Evolutionary conservation across 2,797 vertebrate genomes (phyloP).

Genomic region (Channallabes apus): DNA sequence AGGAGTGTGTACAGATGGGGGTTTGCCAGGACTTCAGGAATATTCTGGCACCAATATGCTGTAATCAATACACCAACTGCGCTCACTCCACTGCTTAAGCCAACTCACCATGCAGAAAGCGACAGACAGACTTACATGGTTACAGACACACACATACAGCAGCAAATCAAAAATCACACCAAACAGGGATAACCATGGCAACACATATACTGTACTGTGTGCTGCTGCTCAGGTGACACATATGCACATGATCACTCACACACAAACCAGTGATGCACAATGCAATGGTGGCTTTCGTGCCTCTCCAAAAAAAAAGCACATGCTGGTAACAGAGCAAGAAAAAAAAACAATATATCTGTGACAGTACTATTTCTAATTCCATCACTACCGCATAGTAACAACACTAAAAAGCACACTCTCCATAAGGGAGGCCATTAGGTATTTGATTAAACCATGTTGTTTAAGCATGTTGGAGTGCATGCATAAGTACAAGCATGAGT

Average conservation of each 20-base stretch:
- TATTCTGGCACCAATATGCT: slow-evolving; percentile 34
- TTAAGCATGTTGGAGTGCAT: neutral
- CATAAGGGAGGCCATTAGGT: neutral
- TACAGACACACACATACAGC: slow-evolving; percentile 30
- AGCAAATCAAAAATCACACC: slow-evolving; percentile 26
- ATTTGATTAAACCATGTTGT: neutral
- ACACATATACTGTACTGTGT: slow-evolving; percentile 23
- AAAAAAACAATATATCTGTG: neutral
- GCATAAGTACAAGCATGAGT: neutral
- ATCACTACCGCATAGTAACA: neutral
- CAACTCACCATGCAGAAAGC: slow-evolving; percentile 3
- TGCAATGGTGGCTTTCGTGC: neutral
- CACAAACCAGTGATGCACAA: slow-evolving; percentile 2
- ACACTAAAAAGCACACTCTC: neutral
- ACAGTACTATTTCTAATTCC: neutral
- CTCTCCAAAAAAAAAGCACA: neutral
- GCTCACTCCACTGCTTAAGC: slow-evolving; percentile 2
- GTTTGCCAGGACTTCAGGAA: slow-evolving; percentile 41
- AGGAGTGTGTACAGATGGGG: slow-evolving; percentile 18
- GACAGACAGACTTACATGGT: slow-evolving; percentile 9
- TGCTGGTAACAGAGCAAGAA: neutral
- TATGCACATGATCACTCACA: neutral
- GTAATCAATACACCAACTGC: slow-evolving; percentile 6
- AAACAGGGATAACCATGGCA: slow-evolving; percentile 18
- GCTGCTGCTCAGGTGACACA: slow-evolving; percentile 1